Conservation (phyloP, 2,888 invertebrate species). For the Drosophila anceps region DNA sequence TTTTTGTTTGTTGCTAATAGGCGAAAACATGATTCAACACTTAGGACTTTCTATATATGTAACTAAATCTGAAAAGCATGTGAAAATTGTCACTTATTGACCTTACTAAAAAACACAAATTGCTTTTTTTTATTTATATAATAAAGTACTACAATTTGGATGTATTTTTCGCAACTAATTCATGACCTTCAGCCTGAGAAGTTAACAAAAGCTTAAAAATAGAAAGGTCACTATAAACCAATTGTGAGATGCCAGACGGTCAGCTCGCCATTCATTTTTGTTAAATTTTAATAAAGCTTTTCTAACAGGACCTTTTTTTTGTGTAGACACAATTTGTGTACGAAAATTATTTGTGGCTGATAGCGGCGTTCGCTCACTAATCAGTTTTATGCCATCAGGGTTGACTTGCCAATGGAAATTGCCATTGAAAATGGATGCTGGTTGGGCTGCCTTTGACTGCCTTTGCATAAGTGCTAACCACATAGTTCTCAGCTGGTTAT, state of each 20-base stretch:
- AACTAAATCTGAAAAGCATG: neutral
- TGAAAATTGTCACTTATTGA: neutral
- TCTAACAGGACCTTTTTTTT: neutral
- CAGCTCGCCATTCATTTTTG: constrained; percentile 1
- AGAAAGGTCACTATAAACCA: constrained; percentile 1
- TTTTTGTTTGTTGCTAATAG: neutral
- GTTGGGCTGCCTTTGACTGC: neutral
- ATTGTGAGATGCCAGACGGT: constrained; percentile 7
- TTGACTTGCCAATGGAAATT: neutral
- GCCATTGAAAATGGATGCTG: neutral
- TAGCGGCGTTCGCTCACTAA: neutral
- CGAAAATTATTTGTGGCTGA: constrained; percentile 1
- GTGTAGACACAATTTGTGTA: constrained; percentile 1
- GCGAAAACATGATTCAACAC: neutral
- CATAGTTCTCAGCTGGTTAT: neutral
- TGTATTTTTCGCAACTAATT: neutral
- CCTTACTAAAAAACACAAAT: neutral
- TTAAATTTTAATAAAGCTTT: neutral
- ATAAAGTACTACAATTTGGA: neutral
- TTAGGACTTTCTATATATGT: neutral
- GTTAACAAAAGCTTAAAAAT: neutral
- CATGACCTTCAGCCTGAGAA: neutral
- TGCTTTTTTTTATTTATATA: neutral
- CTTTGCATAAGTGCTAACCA: neutral
- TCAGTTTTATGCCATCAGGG: constrained; percentile 2